These are phyloP conservation scores for Lytechinus variegatus DNA, from an alignment of 35 echinoderm and acorn worm genomes.

Conservation along the genomic window DNA sequence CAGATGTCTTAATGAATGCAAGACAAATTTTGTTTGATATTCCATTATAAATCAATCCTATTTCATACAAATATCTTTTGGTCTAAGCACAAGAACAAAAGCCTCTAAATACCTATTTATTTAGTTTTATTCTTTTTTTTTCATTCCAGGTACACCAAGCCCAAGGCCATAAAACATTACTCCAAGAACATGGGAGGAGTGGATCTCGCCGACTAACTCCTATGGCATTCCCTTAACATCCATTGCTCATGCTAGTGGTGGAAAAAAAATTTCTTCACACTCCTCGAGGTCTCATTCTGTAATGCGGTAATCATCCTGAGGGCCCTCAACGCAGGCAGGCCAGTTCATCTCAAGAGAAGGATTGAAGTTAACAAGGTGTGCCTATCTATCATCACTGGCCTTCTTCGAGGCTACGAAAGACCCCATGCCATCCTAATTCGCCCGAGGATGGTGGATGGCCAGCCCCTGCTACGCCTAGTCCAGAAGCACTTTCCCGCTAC, in stretches of 20 bases:
- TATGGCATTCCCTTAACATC: constrained; percentile 62
- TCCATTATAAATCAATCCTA: too few species aligned
- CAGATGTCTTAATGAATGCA: too few species aligned
- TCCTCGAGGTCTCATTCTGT: constrained; percentile 53
- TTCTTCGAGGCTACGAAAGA: not conserved
- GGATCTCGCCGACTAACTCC: constrained; percentile 58
- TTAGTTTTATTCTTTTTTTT: too few species aligned
- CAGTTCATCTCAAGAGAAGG: not conserved
- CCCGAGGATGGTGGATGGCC: not conserved
- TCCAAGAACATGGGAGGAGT: constrained; percentile 86
- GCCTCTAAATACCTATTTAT: too few species aligned
- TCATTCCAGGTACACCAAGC: too few species aligned
- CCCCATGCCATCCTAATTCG: not conserved
- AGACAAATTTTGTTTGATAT: too few species aligned
- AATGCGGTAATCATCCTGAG: constrained; percentile 48
- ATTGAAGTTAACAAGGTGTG: not conserved
- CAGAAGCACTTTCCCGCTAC: too few species aligned
- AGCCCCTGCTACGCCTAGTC: not conserved
- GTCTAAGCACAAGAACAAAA: too few species aligned
- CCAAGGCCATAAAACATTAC: too few species aligned
- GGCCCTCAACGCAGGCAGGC: constrained; percentile 1
- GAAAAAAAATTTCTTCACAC: constrained; percentile 53
- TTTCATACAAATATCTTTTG: too few species aligned
- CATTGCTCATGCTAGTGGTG: constrained; percentile 73
- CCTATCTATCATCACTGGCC: constrained; percentile 6